Conservation (phyloP, 2,113 vertebrate species). For the Nothocercus julius region DNA sequence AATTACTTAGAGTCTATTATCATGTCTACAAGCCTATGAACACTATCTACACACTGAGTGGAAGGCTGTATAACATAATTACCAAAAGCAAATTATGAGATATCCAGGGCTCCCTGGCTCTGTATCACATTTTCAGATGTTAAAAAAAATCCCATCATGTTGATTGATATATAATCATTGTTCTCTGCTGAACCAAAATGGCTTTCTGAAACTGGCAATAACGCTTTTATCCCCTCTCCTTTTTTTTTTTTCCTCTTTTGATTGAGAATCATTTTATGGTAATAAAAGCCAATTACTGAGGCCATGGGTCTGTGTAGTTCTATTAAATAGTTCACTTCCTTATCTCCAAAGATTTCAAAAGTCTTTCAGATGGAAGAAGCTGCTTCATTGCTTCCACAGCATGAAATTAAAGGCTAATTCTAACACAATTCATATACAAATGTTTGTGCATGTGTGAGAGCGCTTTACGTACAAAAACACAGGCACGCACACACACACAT, state of each 20-base stretch:
- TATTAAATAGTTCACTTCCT: constrained; percentile 17
- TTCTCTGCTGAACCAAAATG: background rate
- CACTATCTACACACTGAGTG: constrained; percentile 31
- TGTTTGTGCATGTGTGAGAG: accelerated
- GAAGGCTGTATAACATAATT: constrained; percentile 1
- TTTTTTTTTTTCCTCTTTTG: background rate
- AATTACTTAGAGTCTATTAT: constrained; percentile 39
- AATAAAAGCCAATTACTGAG: constrained; percentile 43
- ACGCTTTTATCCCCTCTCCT: background rate
- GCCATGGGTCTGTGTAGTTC: background rate
- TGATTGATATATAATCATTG: background rate
- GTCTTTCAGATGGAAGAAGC: background rate
- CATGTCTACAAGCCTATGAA: background rate
- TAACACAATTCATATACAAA: background rate
- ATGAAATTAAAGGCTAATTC: background rate
- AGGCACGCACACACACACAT: background rate
- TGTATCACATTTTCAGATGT: background rate
- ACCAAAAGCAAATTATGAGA: constrained; percentile 8
- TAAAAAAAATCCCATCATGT: background rate
- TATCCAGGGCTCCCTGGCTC: background rate
- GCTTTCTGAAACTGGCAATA: background rate
- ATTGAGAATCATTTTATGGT: background rate
- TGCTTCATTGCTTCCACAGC: background rate
- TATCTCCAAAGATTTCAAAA: constrained; percentile 13
- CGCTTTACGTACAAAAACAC: background rate